phyloP scores from a whole-genome alignment of 2,797 vertebrate genomes.

The Labeo calbasu region DNA sequence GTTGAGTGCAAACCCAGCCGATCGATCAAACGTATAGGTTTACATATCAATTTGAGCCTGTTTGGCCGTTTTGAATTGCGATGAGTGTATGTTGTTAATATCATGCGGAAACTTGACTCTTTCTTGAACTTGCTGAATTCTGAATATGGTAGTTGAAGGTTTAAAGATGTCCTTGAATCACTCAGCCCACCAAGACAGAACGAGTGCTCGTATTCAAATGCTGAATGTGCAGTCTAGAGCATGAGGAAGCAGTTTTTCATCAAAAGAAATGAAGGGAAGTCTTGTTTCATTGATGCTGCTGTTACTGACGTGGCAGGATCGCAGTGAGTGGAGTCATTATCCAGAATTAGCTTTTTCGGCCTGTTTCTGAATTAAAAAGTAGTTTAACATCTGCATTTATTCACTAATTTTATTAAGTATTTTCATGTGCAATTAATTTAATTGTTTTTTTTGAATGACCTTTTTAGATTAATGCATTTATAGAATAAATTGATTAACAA shows the following conservation, averaged over 20 bases:
- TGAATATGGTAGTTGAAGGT: neutral
- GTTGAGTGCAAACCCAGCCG: neutral
- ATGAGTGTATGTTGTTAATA: neutral
- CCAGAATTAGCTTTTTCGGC: neutral
- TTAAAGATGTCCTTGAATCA: neutral
- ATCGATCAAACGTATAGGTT: neutral
- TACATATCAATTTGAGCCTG: neutral
- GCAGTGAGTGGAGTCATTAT: conserved; percentile 20
- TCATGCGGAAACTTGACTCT: neutral
- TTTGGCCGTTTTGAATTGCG: neutral
- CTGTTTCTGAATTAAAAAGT: neutral
- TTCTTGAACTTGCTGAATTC: conserved; percentile 35
- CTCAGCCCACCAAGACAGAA: neutral
- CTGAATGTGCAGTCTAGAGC: conserved; percentile 43
- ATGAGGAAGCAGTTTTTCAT: conserved; percentile 40
- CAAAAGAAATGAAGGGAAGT: conserved; percentile 46
- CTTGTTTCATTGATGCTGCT: conserved; percentile 37
- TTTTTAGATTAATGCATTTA: neutral
- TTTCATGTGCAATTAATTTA: too few species aligned
- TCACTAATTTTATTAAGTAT: neutral
- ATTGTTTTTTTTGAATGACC: neutral
- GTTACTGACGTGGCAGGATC: conserved; percentile 52
- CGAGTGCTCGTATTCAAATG: conserved; percentile 38
- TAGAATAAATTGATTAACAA: neutral
- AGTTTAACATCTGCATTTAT: neutral